Conservation (phyloP, 1,140 invertebrate species). For the Popillia japonica region DNA sequence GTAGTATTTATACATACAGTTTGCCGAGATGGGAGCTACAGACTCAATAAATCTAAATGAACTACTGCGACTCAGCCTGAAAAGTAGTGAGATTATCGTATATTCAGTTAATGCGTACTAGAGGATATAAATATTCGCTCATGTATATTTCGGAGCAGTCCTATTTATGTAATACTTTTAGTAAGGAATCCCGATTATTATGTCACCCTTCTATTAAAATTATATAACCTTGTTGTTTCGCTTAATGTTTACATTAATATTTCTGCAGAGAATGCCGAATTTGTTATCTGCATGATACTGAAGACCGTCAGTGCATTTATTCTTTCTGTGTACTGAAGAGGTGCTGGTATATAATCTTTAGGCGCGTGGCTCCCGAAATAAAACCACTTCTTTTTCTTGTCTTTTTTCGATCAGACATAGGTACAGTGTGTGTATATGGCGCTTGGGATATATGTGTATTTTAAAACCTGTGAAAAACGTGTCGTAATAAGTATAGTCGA, state of each 20-base stretch:
- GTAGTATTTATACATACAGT: not conserved
- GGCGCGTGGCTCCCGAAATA: constrained; percentile 8
- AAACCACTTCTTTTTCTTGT: not conserved
- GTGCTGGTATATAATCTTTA: not conserved
- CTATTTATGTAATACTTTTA: too few species aligned
- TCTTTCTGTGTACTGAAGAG: constrained; percentile 1
- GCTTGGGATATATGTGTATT: not conserved
- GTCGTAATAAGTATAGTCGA: not conserved
- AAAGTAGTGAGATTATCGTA: not conserved
- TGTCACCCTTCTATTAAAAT: too few species aligned
- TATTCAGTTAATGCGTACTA: not conserved
- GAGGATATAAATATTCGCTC: too few species aligned
- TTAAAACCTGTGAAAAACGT: constrained; percentile 15
- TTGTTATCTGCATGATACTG: too few species aligned
- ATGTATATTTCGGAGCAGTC: too few species aligned
- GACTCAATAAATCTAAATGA: constrained; percentile 7
- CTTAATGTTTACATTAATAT: too few species aligned
- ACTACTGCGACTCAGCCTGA: not conserved
- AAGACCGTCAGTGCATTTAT: not conserved
- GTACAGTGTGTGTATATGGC: not conserved
- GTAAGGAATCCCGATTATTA: too few species aligned
- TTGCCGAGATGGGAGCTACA: not conserved
- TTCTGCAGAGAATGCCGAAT: too few species aligned
- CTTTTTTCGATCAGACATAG: not conserved
- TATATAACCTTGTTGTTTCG: too few species aligned